Conservation (phyloP, 2,113 vertebrate species). For the Hippocampus mohnikei region DNA sequence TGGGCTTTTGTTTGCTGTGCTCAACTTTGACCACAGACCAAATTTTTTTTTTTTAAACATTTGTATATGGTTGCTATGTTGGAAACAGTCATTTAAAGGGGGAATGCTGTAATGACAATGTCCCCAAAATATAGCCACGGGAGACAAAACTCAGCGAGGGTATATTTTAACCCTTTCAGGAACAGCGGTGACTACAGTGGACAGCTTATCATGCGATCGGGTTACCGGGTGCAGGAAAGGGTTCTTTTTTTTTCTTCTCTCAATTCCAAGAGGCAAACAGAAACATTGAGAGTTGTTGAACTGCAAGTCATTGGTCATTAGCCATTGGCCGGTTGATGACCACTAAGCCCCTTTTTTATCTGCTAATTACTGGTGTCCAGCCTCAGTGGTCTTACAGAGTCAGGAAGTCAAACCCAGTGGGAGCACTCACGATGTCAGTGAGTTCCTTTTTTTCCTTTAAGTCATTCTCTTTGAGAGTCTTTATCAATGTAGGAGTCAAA, state of each 20-base stretch:
- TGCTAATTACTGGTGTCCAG: constrained; percentile 37
- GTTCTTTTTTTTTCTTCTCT: background rate
- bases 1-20: constrained; percentile 54
- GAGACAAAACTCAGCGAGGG: background rate
- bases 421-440: background rate
- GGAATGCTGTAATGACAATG: constrained; percentile 2
- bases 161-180: background rate
- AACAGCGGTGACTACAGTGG: too few species aligned
- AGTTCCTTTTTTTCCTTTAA: background rate
- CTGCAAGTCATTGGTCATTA: constrained; percentile 40
- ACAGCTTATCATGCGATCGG: too few species aligned
- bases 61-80: constrained; percentile 3
- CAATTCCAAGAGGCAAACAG: constrained; percentile 27
- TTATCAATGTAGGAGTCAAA: constrained; percentile 25
- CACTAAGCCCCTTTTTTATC: constrained; percentile 14
- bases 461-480: background rate
- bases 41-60: background rate
- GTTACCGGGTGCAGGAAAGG: background rate
- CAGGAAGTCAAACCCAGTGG: constrained; percentile 35
- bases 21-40: constrained; percentile 40
- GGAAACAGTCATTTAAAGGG: background rate
- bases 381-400: constrained; percentile 25
- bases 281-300: constrained; percentile 41
- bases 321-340: constrained; percentile 33
- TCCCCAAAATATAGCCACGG: background rate